Conservation (phyloP, 2,797 vertebrate species). For the Mormyrus hasselquistii region DNA sequence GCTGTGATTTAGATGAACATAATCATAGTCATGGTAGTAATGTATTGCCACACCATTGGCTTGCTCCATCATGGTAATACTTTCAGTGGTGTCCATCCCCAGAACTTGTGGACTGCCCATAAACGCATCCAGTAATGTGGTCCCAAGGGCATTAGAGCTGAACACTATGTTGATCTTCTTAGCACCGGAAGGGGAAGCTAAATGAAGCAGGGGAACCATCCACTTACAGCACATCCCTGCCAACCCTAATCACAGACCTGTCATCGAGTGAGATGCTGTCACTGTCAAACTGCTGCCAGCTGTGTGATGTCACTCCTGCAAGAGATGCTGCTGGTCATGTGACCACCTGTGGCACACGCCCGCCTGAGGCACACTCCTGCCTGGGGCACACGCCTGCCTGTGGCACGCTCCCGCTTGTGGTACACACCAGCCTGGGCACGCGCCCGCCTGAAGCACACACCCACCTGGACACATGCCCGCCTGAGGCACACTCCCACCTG, state of each 20-base stretch:
- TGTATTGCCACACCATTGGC: not conserved
- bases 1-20: not conserved
- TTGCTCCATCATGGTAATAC: not conserved
- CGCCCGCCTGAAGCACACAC: too few relatives aligned
- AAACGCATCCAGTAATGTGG: not conserved
- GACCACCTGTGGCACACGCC: not conserved
- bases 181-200: not conserved
- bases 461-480: too few relatives aligned
- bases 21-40: not conserved
- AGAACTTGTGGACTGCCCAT: not conserved
- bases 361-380: too few relatives aligned
- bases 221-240: not conserved
- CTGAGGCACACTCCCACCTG: too few relatives aligned
- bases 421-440: too few relatives aligned
- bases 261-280: not conserved
- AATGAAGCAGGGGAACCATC: not conserved
- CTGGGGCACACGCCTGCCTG: too few relatives aligned
- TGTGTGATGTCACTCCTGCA: not conserved
- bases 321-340: not conserved
- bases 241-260: not conserved
- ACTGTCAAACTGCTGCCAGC: not conserved
- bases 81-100: not conserved
- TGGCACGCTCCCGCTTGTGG: too few relatives aligned
- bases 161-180: not conserved
- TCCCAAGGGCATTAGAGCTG: not conserved